Conservation (phyloP, 2,113 vertebrate species). For the Himantopus leucocephalus region DNA sequence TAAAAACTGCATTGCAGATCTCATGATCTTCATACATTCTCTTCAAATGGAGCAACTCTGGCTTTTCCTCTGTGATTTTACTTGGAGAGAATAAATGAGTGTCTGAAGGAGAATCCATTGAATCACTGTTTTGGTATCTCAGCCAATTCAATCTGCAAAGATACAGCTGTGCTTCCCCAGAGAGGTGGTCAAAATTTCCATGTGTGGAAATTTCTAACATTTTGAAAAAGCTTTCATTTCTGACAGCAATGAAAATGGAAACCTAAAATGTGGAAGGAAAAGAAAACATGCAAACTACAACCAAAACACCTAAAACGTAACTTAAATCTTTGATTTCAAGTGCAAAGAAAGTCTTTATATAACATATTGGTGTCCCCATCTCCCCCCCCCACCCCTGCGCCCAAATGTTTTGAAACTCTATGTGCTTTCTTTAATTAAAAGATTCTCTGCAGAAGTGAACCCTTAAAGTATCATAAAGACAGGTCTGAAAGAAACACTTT, state of each 20-base stretch:
- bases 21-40: not conserved
- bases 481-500: not conserved
- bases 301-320: rapidly evolving
- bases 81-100: not conserved
- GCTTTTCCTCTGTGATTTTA: not conserved
- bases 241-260: not conserved
- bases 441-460: not conserved
- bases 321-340: not conserved
- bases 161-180: not conserved
- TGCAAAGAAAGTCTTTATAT: not conserved
- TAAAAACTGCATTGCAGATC: not conserved
- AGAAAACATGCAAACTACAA: not conserved
- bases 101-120: not conserved
- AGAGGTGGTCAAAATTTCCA: not conserved
- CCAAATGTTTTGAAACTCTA: not conserved
- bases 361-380: not conserved
- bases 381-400: too few relatives aligned
- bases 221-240: not conserved
- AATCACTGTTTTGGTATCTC: not conserved
- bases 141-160: not conserved
- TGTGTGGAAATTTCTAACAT: not conserved
- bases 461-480: not conserved
- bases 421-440: not conserved
- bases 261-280: not conserved
- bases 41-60: not conserved